These are phyloP conservation scores for Chlorospingus flavigularis DNA, from an alignment of 2,797 vertebrate genomes.

Conservation along the genomic window DNA sequence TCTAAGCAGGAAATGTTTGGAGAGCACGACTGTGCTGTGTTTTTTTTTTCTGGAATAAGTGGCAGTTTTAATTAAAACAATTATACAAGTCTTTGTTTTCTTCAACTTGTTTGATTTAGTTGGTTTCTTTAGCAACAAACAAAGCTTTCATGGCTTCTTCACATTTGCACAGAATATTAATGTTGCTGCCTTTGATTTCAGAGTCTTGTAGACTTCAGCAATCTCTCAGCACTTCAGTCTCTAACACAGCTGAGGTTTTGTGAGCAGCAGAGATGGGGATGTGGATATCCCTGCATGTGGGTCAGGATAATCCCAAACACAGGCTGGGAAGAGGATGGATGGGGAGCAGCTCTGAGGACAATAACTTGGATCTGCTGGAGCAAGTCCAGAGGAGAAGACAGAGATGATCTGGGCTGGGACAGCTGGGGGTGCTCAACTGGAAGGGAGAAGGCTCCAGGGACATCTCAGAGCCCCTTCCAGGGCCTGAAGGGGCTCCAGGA, in stretches of 20 bases:
- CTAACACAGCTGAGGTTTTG: background rate
- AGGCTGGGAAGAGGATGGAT: background rate
- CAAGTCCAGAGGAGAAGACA: rapidly evolving
- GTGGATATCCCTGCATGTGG: background rate
- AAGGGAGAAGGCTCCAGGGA: background rate
- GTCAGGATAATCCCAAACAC: background rate
- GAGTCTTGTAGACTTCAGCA: background rate
- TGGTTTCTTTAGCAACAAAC: constrained; percentile 36
- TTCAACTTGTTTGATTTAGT: constrained; percentile 49
- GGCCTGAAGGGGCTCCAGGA: background rate
- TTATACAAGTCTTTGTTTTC: constrained; percentile 61
- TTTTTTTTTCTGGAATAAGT: constrained; percentile 39
- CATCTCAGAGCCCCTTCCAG: background rate
- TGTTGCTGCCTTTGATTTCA: constrained; percentile 1
- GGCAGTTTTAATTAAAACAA: constrained; percentile 64
- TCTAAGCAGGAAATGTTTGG: constrained; percentile 5
- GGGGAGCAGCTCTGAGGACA: background rate
- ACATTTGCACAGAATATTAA: constrained; percentile 34
- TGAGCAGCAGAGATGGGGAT: background rate
- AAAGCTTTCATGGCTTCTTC: constrained; percentile 38
- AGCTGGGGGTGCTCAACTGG: background rate
- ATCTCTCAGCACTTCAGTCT: background rate
- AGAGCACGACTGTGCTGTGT: background rate
- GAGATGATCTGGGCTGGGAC: background rate
- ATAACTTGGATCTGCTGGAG: background rate